These are phyloP conservation scores for Spodoptera littoralis DNA, from an alignment of 2,888 invertebrate genomes.

Conservation along the genomic window DNA sequence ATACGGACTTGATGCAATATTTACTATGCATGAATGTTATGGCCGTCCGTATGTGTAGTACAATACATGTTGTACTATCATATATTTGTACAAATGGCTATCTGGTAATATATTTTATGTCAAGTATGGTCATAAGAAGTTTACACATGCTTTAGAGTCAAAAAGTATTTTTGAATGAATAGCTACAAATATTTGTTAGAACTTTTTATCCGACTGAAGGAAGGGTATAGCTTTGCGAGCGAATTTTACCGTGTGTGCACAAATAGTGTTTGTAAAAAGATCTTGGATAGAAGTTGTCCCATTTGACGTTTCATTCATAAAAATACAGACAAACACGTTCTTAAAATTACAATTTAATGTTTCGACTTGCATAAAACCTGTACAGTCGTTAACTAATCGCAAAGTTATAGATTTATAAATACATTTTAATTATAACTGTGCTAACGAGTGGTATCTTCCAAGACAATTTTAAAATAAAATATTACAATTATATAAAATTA, in stretches of 20 bases:
- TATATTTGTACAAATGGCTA: neutral
- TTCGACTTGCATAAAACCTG: constrained; percentile 8
- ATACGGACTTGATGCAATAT: constrained; percentile 35
- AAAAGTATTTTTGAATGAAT: too few species aligned
- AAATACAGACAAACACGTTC: constrained; percentile 12
- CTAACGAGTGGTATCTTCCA: constrained; percentile 13
- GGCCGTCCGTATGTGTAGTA: too few species aligned
- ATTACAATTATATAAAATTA: neutral
- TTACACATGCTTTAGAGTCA: neutral
- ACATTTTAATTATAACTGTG: constrained; percentile 32
- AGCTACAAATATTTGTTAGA: too few species aligned
- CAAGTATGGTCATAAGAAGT: neutral
- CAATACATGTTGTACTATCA: neutral
- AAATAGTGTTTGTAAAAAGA: too few species aligned
- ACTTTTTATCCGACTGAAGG: too few species aligned
- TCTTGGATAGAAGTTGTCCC: too few species aligned
- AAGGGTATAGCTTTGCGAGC: too few species aligned
- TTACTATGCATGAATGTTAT: constrained; percentile 21
- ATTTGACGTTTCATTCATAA: too few species aligned
- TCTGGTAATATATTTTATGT: neutral
- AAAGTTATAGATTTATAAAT: constrained; percentile 25
- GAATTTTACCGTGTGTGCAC: too few species aligned
- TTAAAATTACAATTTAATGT: constrained; percentile 4
- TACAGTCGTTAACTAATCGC: constrained; percentile 21
- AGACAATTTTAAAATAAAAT: neutral